phyloP scores from a whole-genome alignment of 2,113 vertebrate species.

The Carollia perspicillata region DNA sequence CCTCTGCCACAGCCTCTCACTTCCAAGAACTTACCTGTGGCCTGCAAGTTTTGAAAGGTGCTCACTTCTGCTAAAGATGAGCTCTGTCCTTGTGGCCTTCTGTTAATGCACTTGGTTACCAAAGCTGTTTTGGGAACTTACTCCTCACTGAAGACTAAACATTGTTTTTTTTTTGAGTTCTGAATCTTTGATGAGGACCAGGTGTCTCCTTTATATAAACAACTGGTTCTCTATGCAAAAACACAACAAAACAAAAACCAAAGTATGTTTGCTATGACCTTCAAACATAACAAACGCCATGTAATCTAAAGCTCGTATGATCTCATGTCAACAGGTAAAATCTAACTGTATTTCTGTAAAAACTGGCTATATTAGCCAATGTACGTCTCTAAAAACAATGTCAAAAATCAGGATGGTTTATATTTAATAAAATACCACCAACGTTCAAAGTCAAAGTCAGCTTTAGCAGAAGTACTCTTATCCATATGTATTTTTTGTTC shows the following conservation, averaged over 20 bases:
- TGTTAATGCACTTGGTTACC: neutral
- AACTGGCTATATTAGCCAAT: neutral
- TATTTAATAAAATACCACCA: neutral
- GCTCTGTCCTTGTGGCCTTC: neutral
- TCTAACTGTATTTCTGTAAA: neutral
- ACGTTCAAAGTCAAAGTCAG: neutral
- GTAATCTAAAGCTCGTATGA: neutral
- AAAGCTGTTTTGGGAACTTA: neutral
- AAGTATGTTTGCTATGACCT: neutral
- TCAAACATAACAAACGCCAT: neutral
- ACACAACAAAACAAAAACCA: neutral
- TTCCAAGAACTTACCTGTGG: neutral
- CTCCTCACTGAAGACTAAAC: neutral
- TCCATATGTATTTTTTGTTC: neutral
- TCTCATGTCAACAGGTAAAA: neutral
- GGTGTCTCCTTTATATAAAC: neutral
- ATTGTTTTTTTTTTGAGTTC: neutral
- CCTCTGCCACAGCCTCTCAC: neutral
- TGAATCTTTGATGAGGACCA: neutral
- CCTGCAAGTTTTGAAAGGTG: neutral
- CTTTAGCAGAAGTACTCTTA: neutral
- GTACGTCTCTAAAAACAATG: neutral
- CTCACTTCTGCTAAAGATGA: neutral
- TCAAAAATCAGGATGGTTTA: neutral
- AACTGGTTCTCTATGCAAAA: neutral